Percentiles rank a stretch among this genome's conserved stretches.
These are phyloP conservation scores for Megalops cyprinoides DNA, from an alignment of 2,797 vertebrate species.

Conservation along the genomic window DNA sequence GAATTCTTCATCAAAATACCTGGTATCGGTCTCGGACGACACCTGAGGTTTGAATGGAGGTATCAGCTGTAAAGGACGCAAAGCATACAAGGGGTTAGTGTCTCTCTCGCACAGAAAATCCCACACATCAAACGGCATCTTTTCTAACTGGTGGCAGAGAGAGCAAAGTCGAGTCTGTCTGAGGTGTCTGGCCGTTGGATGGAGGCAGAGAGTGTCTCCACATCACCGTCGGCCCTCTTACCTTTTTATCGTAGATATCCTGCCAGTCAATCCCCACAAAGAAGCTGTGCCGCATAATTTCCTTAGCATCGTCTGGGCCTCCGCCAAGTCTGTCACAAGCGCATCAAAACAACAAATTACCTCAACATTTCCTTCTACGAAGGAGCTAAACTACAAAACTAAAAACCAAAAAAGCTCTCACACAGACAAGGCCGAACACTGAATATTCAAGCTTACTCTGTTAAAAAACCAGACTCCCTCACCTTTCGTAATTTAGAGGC, in stretches of 20 bases:
- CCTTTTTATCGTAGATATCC: slow-evolving; percentile 98
- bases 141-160: too few species aligned
- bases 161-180: too few species aligned
- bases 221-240: too few species aligned
- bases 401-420: neutral
- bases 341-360: slow-evolving; percentile 21
- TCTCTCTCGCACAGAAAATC: too few species aligned
- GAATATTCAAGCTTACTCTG: too few species aligned
- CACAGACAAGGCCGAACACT: neutral
- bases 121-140: too few species aligned
- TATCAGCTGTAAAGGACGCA: slow-evolving; percentile 74
- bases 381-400: neutral
- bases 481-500: too few species aligned
- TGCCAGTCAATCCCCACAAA: slow-evolving; percentile 95
- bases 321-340: slow-evolving; percentile 83
- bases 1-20: slow-evolving; percentile 99
- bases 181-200: too few species aligned
- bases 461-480: too few species aligned
- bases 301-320: slow-evolving; percentile 96
- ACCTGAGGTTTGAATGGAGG: slow-evolving; percentile 99
- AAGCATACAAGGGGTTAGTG: too few species aligned
- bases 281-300: slow-evolving; percentile 98
- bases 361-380: neutral
- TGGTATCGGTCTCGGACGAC: slow-evolving; percentile 96
- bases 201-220: too few species aligned